Evolutionary conservation across 2,113 vertebrate species (phyloP), one percentile per base, ranked within the genome.

Genomic region (Larimichthys crocea): DNA sequence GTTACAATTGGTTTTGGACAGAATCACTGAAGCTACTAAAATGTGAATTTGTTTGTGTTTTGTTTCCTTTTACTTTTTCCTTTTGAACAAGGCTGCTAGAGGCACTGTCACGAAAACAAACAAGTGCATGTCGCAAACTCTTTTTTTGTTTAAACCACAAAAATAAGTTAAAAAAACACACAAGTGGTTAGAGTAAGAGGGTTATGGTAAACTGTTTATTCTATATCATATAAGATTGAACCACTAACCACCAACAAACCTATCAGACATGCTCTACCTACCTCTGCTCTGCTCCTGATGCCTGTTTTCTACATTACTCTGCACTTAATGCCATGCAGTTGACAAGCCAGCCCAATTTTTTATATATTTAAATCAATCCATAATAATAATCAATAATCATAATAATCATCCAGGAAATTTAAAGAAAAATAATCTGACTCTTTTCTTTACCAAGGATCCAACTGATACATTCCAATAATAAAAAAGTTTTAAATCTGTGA

Each of bases 1-100:
- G 60, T 26, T 57, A 9, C 50, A 63, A 22, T 66, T 56, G 46
- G 22, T 56, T 69, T 55, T 40, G 29, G 17, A 76, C 26, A 46
- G 7, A 9, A 57, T 48, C 1, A 46, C 0, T 9, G 16, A 65
- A 42, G 42, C 42, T 50, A 56, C 15, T 57, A 29, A 56, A 57
- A 26, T 17, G 12, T 2, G 15, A 10, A 40, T 40, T 8, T 40
- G 35, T 8, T 40, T 2, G 35, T 40, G 35, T 40, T 8, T 40
- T n/a, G 8, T 35, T 42, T 3, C 10, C 6, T 20, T 8, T 22
- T 17, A 20, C 7, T 74, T 52, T 22, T 40, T 40, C 7, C 19
- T 52, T 60, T 26, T 52, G 26, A 62, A 52, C n/a, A 46, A 40
- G 15, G 4, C 16, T 3, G 15, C 49, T 24, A 19, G 20, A 52